Conservation (phyloP, 2,797 vertebrate genomes). For the Sebastes cheni region DNA sequence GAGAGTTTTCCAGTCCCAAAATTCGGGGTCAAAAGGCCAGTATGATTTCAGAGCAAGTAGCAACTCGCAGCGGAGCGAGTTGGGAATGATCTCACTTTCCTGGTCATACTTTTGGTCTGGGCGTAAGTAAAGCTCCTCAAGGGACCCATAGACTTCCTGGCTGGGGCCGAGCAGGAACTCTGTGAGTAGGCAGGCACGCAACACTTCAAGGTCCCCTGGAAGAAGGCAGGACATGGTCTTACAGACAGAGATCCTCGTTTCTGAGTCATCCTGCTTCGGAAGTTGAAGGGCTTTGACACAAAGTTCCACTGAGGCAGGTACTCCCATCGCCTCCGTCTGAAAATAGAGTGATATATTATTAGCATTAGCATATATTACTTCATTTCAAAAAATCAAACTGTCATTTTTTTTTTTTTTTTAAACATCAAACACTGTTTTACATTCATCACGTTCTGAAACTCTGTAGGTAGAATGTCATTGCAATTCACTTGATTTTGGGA, state of each 20-base stretch:
- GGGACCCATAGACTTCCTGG: constrained; percentile 85
- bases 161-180: constrained; percentile 92
- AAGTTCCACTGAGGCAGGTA: constrained; percentile 91
- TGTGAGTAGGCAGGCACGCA: constrained; percentile 94
- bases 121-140: constrained; percentile 92
- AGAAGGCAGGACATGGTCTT: constrained; percentile 95
- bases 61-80: constrained; percentile 96
- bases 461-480: background rate
- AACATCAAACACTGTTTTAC: background rate
- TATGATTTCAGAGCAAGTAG: constrained; percentile 94
- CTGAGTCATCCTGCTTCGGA: constrained; percentile 89
- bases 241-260: constrained; percentile 92
- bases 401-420: background rate
- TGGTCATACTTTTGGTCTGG: constrained; percentile 97
- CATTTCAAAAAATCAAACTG: background rate
- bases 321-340: constrained; percentile 90
- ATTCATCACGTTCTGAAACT: background rate
- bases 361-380: background rate
- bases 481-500: background rate
- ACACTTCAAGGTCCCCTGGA: constrained; percentile 93
- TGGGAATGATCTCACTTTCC: constrained; percentile 91
- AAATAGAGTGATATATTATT: constrained; percentile 31
- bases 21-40: constrained; percentile 98
- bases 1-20: constrained; percentile 99
- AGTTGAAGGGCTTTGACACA: constrained; percentile 97